Percentiles rank a stretch among this genome's conserved stretches.
Evolutionary conservation across 2,797 vertebrate species (phyloP).

Genomic region (Phoxinus dragarum): DNA sequence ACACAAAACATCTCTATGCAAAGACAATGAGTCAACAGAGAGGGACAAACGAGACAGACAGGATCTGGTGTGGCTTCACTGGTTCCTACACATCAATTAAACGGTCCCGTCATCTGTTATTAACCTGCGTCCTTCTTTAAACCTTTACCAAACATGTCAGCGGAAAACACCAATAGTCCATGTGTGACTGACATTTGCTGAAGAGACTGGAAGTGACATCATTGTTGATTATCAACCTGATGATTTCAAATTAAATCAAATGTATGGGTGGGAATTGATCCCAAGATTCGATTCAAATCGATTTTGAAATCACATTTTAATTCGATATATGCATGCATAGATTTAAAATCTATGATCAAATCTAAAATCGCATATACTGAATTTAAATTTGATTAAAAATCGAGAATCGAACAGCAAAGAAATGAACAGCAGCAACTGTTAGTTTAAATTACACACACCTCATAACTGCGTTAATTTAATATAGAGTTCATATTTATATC

Average conservation of each 20-base stretch:
- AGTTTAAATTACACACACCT: no score
- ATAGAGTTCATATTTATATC: no score
- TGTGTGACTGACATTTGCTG: neutral
- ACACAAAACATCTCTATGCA: conserved; percentile 19
- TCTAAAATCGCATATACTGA: no score
- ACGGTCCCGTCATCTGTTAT: neutral
- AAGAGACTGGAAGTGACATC: neutral
- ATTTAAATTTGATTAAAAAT: no score
- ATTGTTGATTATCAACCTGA: neutral
- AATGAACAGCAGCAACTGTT: no score
- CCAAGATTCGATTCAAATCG: no score
- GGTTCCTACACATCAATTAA: neutral
- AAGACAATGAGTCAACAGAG: conserved; percentile 17
- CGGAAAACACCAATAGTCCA: neutral
- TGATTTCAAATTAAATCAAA: neutral
- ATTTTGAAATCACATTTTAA: no score
- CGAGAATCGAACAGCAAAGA: no score
- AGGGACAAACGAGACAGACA: conserved; percentile 31
- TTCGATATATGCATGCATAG: no score
- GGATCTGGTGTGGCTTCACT: conserved; percentile 3
- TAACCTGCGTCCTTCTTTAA: neutral
- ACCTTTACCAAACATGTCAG: neutral
- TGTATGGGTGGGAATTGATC: no score
- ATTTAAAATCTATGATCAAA: no score
- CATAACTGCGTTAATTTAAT: no score